Evolutionary conservation across 2,888 invertebrate genomes (phyloP), one percentile per base, ranked within the genome.

Genomic region (Eurois occulta): DNA sequence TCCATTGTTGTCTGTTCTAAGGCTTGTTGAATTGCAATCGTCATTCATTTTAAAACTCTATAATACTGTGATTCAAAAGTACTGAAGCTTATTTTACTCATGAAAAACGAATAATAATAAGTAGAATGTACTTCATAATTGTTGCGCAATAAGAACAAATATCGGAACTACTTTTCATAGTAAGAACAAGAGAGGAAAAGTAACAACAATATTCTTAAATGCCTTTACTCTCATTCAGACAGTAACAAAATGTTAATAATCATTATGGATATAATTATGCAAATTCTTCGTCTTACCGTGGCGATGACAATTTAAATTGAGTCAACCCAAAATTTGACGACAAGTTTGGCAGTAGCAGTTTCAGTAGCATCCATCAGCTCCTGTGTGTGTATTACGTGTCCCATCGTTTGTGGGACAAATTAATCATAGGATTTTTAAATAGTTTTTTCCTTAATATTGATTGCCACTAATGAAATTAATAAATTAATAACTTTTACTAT

Each of bases 91-190:
- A 48, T 8, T 35, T 1, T 35, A 32, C 28, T 18, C 11, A 18
- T 72, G 10, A 41, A n/a, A n/a, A n/a, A n/a, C n/a, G n/a, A n/a
- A n/a, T n/a, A n/a, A n/a, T n/a, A n/a, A 64, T 41, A 16, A 64
- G 16, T 64, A 64, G 7, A 41, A n/a, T n/a, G 8, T n/a, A 13
- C n/a, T 64, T 6, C 13, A 41, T 41, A 41, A n/a, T 65, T 65
- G 8, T 68, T 68, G 46, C 77, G 58, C 41, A 46, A 68, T 35
- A 35, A 32, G 10, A 73, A 48, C 21, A 28, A 35, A 52, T 38
- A 75, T 16, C n/a, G 0, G 18, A 55, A 21, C 21, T 52, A 21
- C 5, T 43, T 24, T 38, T 8, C 7, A 21, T 32, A 41, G 1
- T 28, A 13, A 62, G 16, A 28, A 28, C 5, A 43, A 65, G 18